A percentile compares a stretch with the other conserved stretches of the same genome.
Conservation (phyloP, 2,113 vertebrate genomes). For the Osmerus eperlanus region DNA sequence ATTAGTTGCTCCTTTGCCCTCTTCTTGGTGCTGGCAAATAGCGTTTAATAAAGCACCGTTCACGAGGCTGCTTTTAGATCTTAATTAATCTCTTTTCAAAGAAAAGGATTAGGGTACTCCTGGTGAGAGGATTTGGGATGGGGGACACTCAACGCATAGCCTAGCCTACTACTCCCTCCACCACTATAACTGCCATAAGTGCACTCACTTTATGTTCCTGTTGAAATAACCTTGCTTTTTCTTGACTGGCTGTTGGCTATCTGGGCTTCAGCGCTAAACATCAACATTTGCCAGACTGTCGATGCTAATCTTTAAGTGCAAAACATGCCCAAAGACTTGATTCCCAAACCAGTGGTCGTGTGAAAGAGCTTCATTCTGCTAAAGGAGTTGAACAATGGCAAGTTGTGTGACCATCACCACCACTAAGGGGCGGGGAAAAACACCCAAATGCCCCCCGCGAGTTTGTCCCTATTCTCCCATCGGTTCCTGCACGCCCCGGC, state of each 20-base stretch:
- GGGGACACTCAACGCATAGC: not conserved
- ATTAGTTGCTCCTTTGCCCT: not conserved
- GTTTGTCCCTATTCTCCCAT: slow-evolving; percentile 27
- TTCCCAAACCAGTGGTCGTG: too few relatives aligned
- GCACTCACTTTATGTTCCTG: too few relatives aligned
- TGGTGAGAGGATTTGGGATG: not conserved
- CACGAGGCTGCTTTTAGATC: not conserved
- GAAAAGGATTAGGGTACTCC: not conserved
- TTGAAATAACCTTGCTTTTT: too few relatives aligned
- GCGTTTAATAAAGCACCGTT: not conserved
- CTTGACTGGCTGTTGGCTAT: too few relatives aligned
- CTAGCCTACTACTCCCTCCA: too few relatives aligned
- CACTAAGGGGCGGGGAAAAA: too few relatives aligned
- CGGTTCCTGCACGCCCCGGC: slow-evolving; percentile 48
- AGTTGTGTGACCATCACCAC: not conserved
- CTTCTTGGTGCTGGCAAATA: not conserved
- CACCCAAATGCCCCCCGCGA: slow-evolving; percentile 3
- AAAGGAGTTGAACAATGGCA: not conserved
- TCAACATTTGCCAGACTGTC: too few relatives aligned
- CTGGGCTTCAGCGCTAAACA: too few relatives aligned
- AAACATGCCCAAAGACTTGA: too few relatives aligned
- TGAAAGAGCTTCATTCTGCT: not conserved
- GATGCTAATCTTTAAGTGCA: too few relatives aligned
- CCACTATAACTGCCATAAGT: too few relatives aligned
- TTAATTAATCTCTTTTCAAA: not conserved